phyloP scores from a whole-genome alignment of 2,888 invertebrate species.

The Ophion ventricosus region DNA sequence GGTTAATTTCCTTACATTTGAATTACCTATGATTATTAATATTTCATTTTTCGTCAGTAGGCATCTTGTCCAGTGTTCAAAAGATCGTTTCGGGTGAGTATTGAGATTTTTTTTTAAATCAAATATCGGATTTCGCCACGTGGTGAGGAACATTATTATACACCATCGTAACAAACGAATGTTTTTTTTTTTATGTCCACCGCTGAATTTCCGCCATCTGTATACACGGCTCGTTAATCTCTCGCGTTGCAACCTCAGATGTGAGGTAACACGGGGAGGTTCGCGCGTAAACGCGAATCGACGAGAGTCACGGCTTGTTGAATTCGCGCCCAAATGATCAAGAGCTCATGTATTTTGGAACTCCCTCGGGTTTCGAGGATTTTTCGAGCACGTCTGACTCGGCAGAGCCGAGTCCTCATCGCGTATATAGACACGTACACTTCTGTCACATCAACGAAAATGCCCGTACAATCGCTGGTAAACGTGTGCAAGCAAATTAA shows the following conservation, averaged over 20 bases:
- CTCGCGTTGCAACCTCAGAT: background rate
- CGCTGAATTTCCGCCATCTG: conserved; percentile 20
- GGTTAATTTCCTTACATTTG: too few species aligned
- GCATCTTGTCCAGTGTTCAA: too few species aligned
- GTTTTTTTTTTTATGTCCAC: conserved; percentile 39
- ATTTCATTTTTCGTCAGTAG: too few species aligned
- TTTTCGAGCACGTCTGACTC: conserved; percentile 46
- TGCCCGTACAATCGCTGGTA: conserved; percentile 11
- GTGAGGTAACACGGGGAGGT: conserved; percentile 8
- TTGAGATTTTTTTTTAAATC: too few species aligned
- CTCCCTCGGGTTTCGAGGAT: conserved; percentile 36
- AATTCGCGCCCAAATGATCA: conserved; percentile 58
- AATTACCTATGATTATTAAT: too few species aligned
- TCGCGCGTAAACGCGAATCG: conserved; percentile 23
- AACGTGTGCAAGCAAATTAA: conserved; percentile 36
- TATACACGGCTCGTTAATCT: conserved; percentile 48
- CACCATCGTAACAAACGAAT: conserved; percentile 6
- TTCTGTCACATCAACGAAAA: conserved; percentile 26
- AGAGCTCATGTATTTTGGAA: conserved; percentile 37
- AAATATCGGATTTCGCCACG: too few species aligned
- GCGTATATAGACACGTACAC: background rate
- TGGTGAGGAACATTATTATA: background rate
- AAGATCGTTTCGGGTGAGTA: too few species aligned
- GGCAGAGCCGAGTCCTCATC: conserved; percentile 7
- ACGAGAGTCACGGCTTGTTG: conserved; percentile 39